Base-by-base conservation (phyloP, 2,113 vertebrate genomes). In the Zingel zingel region DNA sequence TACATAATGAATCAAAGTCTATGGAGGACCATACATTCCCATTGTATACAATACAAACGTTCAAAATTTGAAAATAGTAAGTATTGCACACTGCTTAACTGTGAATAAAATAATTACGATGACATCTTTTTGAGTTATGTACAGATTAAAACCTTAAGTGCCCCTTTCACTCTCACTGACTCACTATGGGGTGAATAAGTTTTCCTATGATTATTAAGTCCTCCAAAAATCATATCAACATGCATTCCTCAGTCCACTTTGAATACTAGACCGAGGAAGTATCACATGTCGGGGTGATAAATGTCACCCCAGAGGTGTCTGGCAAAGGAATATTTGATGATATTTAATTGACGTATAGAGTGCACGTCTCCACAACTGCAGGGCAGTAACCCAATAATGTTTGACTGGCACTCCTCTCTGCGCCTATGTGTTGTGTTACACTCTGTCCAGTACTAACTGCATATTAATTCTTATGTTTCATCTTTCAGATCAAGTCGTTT, bases 391-490 rank as follows among this genome's bases (percentile, higher is more conserved):
- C 69, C 83, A 81, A 93, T 91, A 83, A 65, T 64, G 77, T 77
- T 71, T 78, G 76, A 88, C 72, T 62, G 74, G 77, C 69, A 71
- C 77, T 83, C 74, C 81, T 74, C 80, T 85, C 74, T 73, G 77
- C 56, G 85, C 58, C 78, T 68, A 51, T 92, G 89, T 87, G 89
- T 92, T 88, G 83, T 85, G 76, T 91, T 92, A 89, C 89, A 89
- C 76, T 84, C 84, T 68, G 91, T 90, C 91, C 86, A 77, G 79
- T 91, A 88, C 92, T 93, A 93, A 91, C 88, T 82, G 62, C 81
- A 90, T 93, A 89, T 87, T 54, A 82, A 91, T 81, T 86, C 74
- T 87, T 53, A 71, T 83, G 70, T 89, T 87, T 82, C 71, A 85
- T 75, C 82, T 85, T 85, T 89, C 72, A 62, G 61, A 79, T 85